phyloP scores from a whole-genome alignment of 2,113 vertebrate species.

The Heterotis niloticus region DNA sequence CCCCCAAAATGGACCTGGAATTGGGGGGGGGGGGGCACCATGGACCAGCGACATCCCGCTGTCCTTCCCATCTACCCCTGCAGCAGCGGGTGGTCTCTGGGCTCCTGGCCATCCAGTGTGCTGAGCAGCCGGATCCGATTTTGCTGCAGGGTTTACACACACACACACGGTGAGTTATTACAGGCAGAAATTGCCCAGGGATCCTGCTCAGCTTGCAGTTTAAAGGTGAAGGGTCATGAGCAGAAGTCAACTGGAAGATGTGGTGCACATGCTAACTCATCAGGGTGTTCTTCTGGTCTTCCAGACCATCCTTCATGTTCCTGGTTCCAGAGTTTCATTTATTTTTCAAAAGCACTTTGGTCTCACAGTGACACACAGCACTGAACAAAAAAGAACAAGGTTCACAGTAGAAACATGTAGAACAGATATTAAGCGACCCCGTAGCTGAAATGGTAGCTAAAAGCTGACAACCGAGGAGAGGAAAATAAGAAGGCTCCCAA shows the following conservation, averaged over 20 bases:
- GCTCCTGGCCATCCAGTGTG: too few species aligned
- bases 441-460: too few species aligned
- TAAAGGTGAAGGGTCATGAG: not conserved
- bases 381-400: too few species aligned
- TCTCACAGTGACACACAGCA: too few species aligned
- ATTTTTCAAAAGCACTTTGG: too few species aligned
- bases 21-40: not conserved
- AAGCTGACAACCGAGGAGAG: too few species aligned
- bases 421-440: too few species aligned
- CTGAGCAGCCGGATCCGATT: not conserved
- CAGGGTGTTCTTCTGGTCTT: not conserved
- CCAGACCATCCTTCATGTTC: too few species aligned
- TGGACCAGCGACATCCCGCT: not conserved
- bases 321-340: too few species aligned
- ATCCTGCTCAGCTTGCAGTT: not conserved
- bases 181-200: not conserved
- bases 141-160: not conserved
- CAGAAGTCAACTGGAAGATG: too few species aligned
- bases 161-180: not conserved
- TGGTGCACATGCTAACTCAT: not conserved
- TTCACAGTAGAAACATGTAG: too few species aligned
- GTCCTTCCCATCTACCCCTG: not conserved
- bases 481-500: too few species aligned
- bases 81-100: not conserved
- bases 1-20: not conserved